Base-by-base conservation (phyloP, 2,797 vertebrate genomes). In the Acipenser transmontanus region DNA sequence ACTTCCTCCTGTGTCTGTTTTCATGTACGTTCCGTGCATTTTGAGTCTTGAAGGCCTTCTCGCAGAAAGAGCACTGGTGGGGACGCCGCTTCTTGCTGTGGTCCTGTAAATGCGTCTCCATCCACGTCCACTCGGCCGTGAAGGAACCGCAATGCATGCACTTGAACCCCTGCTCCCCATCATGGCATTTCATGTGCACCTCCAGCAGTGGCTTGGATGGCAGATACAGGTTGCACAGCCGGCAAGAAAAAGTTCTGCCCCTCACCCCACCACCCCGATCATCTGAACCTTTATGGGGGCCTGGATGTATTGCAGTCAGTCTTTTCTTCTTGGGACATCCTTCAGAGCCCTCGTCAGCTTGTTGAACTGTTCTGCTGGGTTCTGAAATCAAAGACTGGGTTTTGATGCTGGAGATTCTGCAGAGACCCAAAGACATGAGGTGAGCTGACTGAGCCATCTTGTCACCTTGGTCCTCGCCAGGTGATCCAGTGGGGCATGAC, bases 351-450 rank as follows among this genome's bases (percentile, higher is more conserved):
- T 48, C 49, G 11, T 75, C 65, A 64, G 2, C 13, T 64, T 34
- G 34, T 34, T 34, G 34, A 34, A 2, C 11, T 0, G 71, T 9
- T 34, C 69, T 56, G 34, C 13, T 8, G 0, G n/a, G 11, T n/a
- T 68, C 56, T 1, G 8, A 54, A 13, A 65, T 8, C 1, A 62
- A 54, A 5, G 71, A 65, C n/a, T n/a, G 17, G 49, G 70, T 71
- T 72, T 76, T 82, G 50, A 83, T 3, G 5, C 77, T 73, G 0
- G 82, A 86, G 76, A 86, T 71, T 1, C 77, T 64, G 69, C 77
- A 88, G 17, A 91, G 59, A 0, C 81, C 81, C 62, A 88, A 76
- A 65, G 76, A 82, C 80, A 86, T 86, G 63, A 92, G 85, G 79
- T 90, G 88, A 65, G 89, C 75, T 0, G 81, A 82, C 71, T 85